Evolutionary conservation across 2,888 invertebrate species (phyloP).

Genomic region (Priocnemis perturbator): DNA sequence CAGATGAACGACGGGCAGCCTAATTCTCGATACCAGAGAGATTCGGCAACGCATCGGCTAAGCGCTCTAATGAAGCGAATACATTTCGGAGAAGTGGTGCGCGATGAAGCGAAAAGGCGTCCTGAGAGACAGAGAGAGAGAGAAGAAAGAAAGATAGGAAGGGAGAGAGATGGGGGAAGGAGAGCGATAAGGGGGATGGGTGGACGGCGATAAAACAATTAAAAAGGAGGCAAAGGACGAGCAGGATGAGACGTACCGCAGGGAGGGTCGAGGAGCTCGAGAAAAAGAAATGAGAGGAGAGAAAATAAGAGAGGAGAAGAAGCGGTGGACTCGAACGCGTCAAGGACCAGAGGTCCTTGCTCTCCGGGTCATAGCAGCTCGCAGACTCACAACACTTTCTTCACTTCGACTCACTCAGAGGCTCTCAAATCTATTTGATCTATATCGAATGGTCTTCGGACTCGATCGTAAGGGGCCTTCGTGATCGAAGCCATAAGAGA

Average conservation of each 20-base stretch:
- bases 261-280: slow-evolving; percentile 42
- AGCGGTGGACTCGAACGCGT: slow-evolving; percentile 60
- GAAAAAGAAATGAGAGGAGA: slow-evolving; percentile 31
- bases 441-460: slow-evolving; percentile 26
- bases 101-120: slow-evolving; percentile 26
- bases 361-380: slow-evolving; percentile 67
- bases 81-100: slow-evolving; percentile 44
- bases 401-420: slow-evolving; percentile 42
- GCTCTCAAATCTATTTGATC: slow-evolving; percentile 51
- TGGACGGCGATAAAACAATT: slow-evolving; percentile 58
- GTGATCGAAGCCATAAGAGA: too few relatives aligned
- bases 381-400: slow-evolving; percentile 63
- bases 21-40: slow-evolving; percentile 15
- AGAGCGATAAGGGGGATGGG: slow-evolving; percentile 6
- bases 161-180: slow-evolving; percentile 11
- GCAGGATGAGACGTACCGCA: slow-evolving; percentile 46
- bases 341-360: slow-evolving; percentile 74
- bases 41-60: slow-evolving; percentile 34
- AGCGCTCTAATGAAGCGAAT: slow-evolving; percentile 66
- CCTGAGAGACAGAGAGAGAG: slow-evolving; percentile 29
- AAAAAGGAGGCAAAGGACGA: slow-evolving; percentile 61
- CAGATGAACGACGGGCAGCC: neutral
- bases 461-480: neutral
- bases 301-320: slow-evolving; percentile 51
- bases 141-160: slow-evolving; percentile 18